Base-by-base conservation (phyloP, 2,888 invertebrate species). In the Panopea generosa region DNA sequence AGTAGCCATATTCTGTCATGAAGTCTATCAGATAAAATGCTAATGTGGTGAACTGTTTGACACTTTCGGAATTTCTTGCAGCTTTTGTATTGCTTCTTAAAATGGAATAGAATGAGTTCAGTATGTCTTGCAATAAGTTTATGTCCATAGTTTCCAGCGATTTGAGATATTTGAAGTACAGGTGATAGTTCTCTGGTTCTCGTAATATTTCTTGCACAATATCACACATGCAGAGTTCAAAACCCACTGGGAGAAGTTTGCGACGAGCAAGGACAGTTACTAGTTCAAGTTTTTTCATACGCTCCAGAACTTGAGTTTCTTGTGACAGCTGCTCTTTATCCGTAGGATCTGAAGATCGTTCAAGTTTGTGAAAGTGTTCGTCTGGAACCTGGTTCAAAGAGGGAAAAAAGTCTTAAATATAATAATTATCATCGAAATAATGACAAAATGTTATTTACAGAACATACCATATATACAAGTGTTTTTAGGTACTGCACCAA, bases 171-270 rank as follows among this genome's bases (percentile, higher is more conserved):
- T 90, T 90, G 62, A 88, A 83, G 65, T 87, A 90, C 29, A 86
- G 69, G 71, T 89, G 88, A 56, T 86, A 87, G n/a, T 78, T 68
- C 14, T 86, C 81, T 47, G 83, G 76, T 53, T 89, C 87, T 52
- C 79, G 79, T 9, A 90, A 61, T 47, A 90, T 82, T 55, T 87
- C 89, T 57, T 86, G 84, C 20, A 88, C 85, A 20, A 85, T 85
- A 63, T 87, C 87, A 77, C 88, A 87, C 87, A 88, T 86, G 68
- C 88, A 88, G 27, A 91, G 72, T 73, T 89, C 89, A 81, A 89
- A 89, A 1, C 88, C 89, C n/a, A 79, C 66, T 2, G 89, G 89
- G 6, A 90, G 84, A 50, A 86, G 84, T 62, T 86, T 86, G 38
- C 86, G 77, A 33, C 85, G 62, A 14, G 86, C 75, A 43, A 90